These are phyloP conservation scores for Sebastes vulpes DNA, from an alignment of 2,797 vertebrate species.

Conservation along the genomic window DNA sequence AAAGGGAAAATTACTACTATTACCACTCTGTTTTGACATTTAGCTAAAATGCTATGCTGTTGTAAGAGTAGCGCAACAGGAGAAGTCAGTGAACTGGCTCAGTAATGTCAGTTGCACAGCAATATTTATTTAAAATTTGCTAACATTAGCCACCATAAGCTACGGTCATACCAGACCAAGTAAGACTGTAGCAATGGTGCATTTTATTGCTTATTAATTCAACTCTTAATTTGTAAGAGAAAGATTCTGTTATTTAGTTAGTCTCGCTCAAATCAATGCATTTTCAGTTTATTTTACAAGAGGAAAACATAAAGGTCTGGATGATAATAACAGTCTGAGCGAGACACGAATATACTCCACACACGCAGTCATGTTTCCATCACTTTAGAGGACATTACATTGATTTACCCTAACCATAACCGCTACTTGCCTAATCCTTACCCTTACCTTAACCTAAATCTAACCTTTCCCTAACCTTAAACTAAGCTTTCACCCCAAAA, in stretches of 20 bases:
- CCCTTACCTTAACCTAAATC: neutral
- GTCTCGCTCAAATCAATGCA: neutral
- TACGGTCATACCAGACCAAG: neutral
- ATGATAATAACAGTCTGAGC: neutral
- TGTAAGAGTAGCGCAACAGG: neutral
- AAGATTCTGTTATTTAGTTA: neutral
- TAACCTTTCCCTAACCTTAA: too few species aligned
- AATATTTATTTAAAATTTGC: neutral
- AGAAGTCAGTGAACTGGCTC: neutral
- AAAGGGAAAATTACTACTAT: neutral
- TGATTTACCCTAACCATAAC: neutral
- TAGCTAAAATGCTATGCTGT: neutral
- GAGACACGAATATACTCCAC: neutral
- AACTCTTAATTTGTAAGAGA: neutral
- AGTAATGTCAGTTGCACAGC: neutral
- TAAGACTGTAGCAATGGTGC: neutral
- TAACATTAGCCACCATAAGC: neutral
- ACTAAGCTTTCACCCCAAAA: too few species aligned
- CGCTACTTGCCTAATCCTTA: neutral
- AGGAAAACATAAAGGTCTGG: neutral
- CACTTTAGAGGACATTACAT: neutral
- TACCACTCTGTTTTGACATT: neutral
- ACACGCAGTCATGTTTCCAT: neutral
- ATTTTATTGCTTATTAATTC: neutral
- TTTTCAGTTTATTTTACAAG: neutral